These are phyloP conservation scores for Empidonax traillii DNA, from an alignment of 2,113 vertebrate species.

Conservation along the genomic window DNA sequence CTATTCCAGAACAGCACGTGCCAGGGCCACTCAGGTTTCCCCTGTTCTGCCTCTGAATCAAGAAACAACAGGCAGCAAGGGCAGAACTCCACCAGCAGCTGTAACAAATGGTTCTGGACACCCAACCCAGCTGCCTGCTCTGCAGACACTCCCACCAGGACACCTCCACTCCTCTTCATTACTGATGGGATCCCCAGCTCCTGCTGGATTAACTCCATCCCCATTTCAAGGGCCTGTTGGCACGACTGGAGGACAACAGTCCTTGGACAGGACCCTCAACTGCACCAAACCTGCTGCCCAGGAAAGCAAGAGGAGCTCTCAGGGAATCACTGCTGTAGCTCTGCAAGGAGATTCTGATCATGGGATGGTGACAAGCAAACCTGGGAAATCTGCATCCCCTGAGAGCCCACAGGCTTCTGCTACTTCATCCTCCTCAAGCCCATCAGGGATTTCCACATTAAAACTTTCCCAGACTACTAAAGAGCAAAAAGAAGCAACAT, in stretches of 20 bases:
- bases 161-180: rapidly evolving
- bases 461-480: background rate
- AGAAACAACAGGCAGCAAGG: background rate
- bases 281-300: background rate
- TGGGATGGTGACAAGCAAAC: background rate
- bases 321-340: background rate
- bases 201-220: background rate
- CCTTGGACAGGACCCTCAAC: background rate
- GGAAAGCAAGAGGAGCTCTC: background rate
- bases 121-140: background rate
- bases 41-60: background rate
- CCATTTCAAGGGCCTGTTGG: background rate
- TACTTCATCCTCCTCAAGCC: background rate
- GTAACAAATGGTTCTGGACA: background rate
- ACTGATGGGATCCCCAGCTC: background rate
- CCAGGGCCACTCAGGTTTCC: rapidly evolving
- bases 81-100: background rate
- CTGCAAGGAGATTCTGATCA: background rate
- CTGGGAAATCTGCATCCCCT: background rate
- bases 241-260: background rate
- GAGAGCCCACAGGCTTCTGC: background rate
- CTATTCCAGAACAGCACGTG: background rate
- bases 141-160: background rate
- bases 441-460: background rate
- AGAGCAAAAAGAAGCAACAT: background rate